These are phyloP conservation scores for Geophilus truncorum DNA, from an alignment of 2,888 invertebrate species.

Conservation along the genomic window DNA sequence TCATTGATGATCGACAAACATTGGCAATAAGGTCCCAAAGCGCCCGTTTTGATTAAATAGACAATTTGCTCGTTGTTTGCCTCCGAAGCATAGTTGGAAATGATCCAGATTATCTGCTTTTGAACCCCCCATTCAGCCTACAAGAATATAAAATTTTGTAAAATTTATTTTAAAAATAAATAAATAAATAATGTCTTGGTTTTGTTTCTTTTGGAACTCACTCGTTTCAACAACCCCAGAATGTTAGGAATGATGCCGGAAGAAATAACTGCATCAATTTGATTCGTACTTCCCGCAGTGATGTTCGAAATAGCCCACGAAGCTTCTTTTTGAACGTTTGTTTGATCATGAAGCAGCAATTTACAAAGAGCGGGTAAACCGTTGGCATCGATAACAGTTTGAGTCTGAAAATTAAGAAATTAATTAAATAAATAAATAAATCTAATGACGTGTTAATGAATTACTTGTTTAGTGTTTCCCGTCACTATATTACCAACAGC, in stretches of 20 bases:
- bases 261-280: constrained; percentile 92
- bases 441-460: no score
- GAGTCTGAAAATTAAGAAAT: no score
- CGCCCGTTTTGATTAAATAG: constrained; percentile 79
- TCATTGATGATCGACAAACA: constrained; percentile 90
- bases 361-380: constrained; percentile 76
- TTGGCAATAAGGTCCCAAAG: constrained; percentile 94
- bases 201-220: constrained; percentile 42
- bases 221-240: constrained; percentile 78
- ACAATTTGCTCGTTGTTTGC: constrained; percentile 85
- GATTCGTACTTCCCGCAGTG: constrained; percentile 95
- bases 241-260: constrained; percentile 88
- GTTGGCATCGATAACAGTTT: constrained; percentile 91
- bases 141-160: no score
- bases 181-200: not conserved
- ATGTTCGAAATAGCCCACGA: constrained; percentile 99
- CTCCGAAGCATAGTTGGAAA: constrained; percentile 96
- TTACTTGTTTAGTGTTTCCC: constrained; percentile 96
- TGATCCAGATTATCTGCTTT: constrained; percentile 99
- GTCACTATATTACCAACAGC: constrained; percentile 99
- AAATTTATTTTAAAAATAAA: constrained; percentile 63
- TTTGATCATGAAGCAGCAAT: no score
- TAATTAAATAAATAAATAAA: no score
- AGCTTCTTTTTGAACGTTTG: constrained; percentile 64
- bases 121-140: no score